phyloP scores from a whole-genome alignment of 2,113 vertebrate genomes.

The Bubo bubo region DNA sequence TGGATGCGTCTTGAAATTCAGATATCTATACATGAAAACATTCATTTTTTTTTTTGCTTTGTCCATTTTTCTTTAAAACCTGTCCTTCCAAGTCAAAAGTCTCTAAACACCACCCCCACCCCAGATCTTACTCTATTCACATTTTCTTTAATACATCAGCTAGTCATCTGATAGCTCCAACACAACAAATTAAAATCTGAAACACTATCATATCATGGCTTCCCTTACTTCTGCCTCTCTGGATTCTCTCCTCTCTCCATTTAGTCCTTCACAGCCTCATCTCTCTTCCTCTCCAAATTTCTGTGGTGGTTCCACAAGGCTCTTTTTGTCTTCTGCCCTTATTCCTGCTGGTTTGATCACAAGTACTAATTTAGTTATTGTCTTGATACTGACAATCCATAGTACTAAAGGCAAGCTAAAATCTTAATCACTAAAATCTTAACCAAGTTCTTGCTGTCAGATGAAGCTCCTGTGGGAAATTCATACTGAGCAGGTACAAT shows the following conservation, averaged over 20 bases:
- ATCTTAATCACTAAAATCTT: not conserved
- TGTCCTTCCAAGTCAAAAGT: not conserved
- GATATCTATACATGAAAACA: not conserved
- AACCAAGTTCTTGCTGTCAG: not conserved
- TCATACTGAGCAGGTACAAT: not conserved
- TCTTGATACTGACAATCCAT: not conserved
- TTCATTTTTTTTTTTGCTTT: not conserved
- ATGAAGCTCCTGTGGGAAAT: not conserved
- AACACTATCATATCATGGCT: fast-evolving
- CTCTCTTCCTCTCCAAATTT: not conserved
- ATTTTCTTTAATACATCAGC: not conserved
- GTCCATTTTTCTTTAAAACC: not conserved
- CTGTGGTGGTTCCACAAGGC: not conserved
- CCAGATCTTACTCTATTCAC: not conserved
- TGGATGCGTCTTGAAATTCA: not conserved
- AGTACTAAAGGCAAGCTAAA: not conserved
- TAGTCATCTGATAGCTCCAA: not conserved
- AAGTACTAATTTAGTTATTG: not conserved
- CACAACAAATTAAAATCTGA: not conserved
- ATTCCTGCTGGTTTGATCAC: not conserved
- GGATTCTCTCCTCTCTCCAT: not conserved
- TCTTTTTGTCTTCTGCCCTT: not conserved
- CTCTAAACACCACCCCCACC: not conserved
- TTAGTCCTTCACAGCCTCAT: not conserved
- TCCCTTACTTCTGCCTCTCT: not conserved